A percentile compares a stretch with the other conserved stretches of the same genome.
Conservation (phyloP, 2,797 vertebrate genomes). For the Ceryle rudis region DNA sequence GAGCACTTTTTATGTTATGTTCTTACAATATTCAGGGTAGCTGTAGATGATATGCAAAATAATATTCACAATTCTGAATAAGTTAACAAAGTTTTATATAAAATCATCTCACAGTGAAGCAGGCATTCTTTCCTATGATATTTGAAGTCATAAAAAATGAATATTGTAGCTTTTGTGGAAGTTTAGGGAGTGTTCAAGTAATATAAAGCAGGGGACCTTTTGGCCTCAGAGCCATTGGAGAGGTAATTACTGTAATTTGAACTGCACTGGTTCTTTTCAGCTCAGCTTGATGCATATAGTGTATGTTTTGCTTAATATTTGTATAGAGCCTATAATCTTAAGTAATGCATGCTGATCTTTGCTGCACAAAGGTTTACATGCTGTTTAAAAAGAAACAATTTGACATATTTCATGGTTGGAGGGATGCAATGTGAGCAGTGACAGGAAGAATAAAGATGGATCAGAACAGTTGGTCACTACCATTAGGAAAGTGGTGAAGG, state of each 20-base stretch:
- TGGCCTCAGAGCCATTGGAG: not conserved
- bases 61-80: not conserved
- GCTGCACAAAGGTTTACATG: not conserved
- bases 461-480: not conserved
- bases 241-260: not conserved
- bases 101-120: not conserved
- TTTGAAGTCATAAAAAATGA: not conserved
- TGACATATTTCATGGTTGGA: not conserved
- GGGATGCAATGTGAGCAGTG: not conserved
- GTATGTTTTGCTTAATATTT: conserved; percentile 8
- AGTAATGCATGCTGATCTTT: not conserved
- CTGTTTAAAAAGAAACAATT: not conserved
- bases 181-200: not conserved
- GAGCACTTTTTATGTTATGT: not conserved
- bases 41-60: not conserved
- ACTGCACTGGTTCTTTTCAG: not conserved
- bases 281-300: not conserved
- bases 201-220: not conserved
- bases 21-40: not conserved
- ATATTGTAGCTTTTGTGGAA: not conserved
- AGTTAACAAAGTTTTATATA: not conserved
- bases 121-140: not conserved
- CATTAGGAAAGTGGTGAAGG: not conserved
- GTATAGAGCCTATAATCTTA: not conserved
- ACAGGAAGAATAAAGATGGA: not conserved